phyloP scores from a whole-genome alignment of 2,888 invertebrate species.

The Ypsolopha scabrella region DNA sequence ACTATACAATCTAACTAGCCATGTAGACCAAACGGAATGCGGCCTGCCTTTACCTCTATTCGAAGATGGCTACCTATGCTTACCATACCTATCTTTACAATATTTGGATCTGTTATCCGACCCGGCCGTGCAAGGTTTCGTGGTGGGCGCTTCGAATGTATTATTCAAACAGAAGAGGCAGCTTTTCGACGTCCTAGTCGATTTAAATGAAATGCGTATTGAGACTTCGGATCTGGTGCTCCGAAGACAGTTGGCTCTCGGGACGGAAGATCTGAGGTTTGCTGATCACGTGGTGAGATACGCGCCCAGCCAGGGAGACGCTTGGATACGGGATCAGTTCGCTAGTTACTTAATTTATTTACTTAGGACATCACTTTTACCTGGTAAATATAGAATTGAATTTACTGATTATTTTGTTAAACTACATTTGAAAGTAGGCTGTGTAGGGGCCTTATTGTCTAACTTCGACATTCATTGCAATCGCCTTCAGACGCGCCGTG shows the following conservation, averaged over 20 bases:
- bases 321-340: conserved; percentile 97
- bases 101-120: conserved; percentile 93
- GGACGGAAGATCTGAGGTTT: conserved; percentile 95
- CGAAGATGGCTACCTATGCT: conserved; percentile 91
- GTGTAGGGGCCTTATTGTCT: too few relatives aligned
- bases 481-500: too few relatives aligned
- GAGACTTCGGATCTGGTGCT: conserved; percentile 86
- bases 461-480: too few relatives aligned
- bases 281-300: conserved; percentile 91
- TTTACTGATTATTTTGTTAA: too few relatives aligned
- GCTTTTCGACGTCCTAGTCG: conserved; percentile 91
- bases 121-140: conserved; percentile 85
- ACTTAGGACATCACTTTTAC: conserved; percentile 81
- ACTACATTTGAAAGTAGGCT: too few relatives aligned
- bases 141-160: conserved; percentile 99
- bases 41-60: conserved; percentile 92
- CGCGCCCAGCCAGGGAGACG: conserved; percentile 85
- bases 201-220: conserved; percentile 87
- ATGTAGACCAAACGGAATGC: conserved; percentile 78
- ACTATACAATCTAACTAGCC: conserved; percentile 74
- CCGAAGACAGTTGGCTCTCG: conserved; percentile 85
- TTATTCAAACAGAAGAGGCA: conserved; percentile 96
- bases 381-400: conserved; percentile 54
- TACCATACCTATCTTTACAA: conserved; percentile 95
- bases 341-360: conserved; percentile 86